Evolutionary conservation across 2,113 vertebrate genomes (phyloP).

Genomic region (Pomatorhinus ruficollis): DNA sequence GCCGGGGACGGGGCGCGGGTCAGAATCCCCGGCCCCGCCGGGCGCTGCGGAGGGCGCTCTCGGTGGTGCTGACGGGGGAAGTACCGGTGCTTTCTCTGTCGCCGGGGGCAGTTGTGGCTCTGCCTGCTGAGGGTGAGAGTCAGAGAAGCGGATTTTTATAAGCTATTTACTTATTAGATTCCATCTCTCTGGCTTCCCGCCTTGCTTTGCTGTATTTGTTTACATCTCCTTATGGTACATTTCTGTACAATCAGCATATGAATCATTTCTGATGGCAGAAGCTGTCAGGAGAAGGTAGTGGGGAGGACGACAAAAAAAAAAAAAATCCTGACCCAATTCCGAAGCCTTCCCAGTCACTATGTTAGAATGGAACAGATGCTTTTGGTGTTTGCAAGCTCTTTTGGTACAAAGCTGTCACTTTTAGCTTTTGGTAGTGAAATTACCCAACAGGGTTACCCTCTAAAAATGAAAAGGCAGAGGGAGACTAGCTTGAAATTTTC

Average conservation of each 20-base stretch:
- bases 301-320: neutral
- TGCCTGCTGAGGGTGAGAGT: neutral
- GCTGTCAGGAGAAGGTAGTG: slow-evolving; percentile 48
- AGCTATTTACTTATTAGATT: slow-evolving; percentile 32
- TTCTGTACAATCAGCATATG: slow-evolving; percentile 44
- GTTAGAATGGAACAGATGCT: slow-evolving; percentile 57
- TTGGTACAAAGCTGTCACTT: slow-evolving; percentile 24
- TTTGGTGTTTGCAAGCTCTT: slow-evolving; percentile 48
- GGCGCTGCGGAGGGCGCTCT: neutral
- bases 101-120: slow-evolving; percentile 12
- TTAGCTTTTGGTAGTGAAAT: slow-evolving; percentile 48
- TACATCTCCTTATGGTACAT: slow-evolving; percentile 47
- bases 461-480: slow-evolving; percentile 22
- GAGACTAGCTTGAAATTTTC: neutral
- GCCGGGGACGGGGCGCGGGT: neutral
- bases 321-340: slow-evolving; percentile 58
- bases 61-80: neutral
- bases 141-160: neutral
- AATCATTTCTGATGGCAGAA: slow-evolving; percentile 54
- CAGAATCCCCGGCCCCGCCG: neutral
- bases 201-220: slow-evolving; percentile 57
- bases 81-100: neutral
- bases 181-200: slow-evolving; percentile 47
- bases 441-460: neutral
- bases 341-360: slow-evolving; percentile 40